phyloP scores from a whole-genome alignment of 2,113 vertebrate genomes.

The Leiothrix lutea region DNA sequence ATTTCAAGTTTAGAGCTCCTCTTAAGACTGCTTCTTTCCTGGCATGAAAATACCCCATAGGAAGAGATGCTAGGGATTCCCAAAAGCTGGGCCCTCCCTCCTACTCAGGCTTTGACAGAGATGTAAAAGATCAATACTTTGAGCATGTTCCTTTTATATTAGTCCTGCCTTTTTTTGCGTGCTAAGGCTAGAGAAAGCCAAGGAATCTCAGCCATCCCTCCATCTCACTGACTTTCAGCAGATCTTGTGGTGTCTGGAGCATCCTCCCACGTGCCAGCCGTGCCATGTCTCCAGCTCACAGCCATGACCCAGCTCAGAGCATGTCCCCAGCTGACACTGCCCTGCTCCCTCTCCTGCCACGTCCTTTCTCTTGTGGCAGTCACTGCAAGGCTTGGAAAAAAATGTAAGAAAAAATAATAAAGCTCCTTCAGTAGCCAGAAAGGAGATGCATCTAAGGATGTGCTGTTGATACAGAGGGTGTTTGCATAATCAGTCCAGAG shows the following conservation, averaged over 20 bases:
- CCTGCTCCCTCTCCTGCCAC: not conserved
- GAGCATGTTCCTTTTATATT: not conserved
- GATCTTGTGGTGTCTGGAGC: not conserved
- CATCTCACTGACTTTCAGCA: not conserved
- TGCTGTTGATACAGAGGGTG: not conserved
- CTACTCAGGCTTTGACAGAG: not conserved
- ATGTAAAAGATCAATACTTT: not conserved
- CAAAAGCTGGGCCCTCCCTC: not conserved
- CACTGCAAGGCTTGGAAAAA: not conserved
- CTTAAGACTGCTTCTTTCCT: not conserved
- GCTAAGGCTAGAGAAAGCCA: not conserved
- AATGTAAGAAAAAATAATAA: not conserved
- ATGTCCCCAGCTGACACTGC: not conserved
- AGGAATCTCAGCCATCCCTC: not conserved
- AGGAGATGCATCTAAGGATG: not conserved
- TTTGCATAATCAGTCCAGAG: not conserved
- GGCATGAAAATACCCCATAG: not conserved
- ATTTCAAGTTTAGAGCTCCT: not conserved
- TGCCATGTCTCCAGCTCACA: not conserved
- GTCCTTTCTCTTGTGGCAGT: not conserved
- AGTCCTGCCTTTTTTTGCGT: not conserved
- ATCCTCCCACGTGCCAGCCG: not conserved
- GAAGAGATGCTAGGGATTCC: not conserved
- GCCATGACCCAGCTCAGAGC: not conserved
- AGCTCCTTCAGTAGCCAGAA: not conserved